phyloP scores from a whole-genome alignment of 2,888 invertebrate genomes.

The Thereva nobilitata region DNA sequence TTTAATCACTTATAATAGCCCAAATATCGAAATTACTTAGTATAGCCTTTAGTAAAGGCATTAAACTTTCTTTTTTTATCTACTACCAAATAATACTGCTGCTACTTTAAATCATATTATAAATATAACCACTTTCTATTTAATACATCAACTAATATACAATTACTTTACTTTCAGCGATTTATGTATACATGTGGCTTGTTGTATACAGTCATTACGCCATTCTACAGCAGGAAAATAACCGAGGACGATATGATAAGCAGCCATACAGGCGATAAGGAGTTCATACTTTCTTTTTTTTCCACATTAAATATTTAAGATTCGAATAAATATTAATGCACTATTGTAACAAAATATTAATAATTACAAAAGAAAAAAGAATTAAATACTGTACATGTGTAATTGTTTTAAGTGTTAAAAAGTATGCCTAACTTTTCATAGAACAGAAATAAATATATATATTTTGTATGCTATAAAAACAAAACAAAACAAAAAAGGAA shows the following conservation, averaged over 20 bases:
- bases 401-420: too few species aligned
- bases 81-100: too few species aligned
- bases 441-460: too few species aligned
- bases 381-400: conserved; percentile 3
- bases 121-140: conserved; percentile 4
- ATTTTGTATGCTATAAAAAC: too few species aligned
- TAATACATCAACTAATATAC: conserved; percentile 16
- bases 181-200: conserved; percentile 80
- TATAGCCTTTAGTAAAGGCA: too few species aligned
- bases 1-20: too few species aligned
- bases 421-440: too few species aligned
- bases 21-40: too few species aligned
- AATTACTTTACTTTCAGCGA: conserved; percentile 63
- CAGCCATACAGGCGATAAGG: conserved; percentile 65
- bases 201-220: conserved; percentile 83
- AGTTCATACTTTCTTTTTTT: too few species aligned
- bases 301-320: neutral
- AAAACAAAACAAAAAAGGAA: too few species aligned
- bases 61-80: too few species aligned
- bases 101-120: neutral
- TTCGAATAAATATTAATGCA: neutral
- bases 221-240: conserved; percentile 70
- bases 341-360: neutral
- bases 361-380: neutral
- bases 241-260: conserved; percentile 73